Percentiles rank a stretch among this genome's conserved stretches.
phyloP scores from a whole-genome alignment of 2,797 vertebrate genomes.

The Eulemur mongoz region DNA sequence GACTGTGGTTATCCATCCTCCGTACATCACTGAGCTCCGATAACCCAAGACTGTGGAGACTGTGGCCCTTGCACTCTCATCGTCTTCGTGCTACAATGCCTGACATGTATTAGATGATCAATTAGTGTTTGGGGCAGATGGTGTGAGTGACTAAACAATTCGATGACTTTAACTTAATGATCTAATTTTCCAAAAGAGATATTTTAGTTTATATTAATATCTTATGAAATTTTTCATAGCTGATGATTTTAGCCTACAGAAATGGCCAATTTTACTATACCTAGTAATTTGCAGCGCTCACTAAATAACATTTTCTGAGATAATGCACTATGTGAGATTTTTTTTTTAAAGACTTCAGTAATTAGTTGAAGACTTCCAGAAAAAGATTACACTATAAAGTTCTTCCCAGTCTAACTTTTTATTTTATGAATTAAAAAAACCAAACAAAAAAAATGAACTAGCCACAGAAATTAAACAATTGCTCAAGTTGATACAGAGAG shows the following conservation, averaged over 20 bases:
- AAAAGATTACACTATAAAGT: not conserved
- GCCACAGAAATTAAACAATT: not conserved
- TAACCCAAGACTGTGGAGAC: not conserved
- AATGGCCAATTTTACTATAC: not conserved
- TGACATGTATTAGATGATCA: rapidly evolving
- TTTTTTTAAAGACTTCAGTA: not conserved
- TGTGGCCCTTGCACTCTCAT: rapidly evolving
- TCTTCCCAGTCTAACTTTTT: not conserved
- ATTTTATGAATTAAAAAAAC: not conserved
- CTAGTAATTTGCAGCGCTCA: not conserved
- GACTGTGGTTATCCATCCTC: not conserved
- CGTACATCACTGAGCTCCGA: rapidly evolving
- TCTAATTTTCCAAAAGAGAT: not conserved
- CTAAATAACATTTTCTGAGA: not conserved
- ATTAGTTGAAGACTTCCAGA: not conserved
- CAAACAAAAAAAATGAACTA: too few species aligned
- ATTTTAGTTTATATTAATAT: not conserved
- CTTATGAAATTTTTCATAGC: not conserved
- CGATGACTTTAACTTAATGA: too few species aligned
- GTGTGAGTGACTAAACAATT: rapidly evolving
- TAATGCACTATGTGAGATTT: not conserved
- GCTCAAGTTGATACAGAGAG: rapidly evolving
- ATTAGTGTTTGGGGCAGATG: too few species aligned
- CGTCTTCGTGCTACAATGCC: not conserved
- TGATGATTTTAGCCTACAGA: not conserved